Conservation (phyloP, 2,797 vertebrate species). For the Poeciliopsis infans region DNA sequence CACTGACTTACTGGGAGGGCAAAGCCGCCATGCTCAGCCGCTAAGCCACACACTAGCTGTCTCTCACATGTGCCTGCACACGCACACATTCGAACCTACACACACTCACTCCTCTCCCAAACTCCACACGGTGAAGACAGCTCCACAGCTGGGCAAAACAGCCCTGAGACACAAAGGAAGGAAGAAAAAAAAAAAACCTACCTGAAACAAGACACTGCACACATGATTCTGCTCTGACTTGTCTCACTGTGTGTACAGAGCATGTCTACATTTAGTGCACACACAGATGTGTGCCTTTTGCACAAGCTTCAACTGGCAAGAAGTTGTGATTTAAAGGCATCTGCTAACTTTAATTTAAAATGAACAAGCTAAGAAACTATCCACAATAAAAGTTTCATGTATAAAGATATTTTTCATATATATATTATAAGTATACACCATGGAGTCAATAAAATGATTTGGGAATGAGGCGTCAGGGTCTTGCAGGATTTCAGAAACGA, state of each 20-base stretch:
- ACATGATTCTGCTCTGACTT: conserved; percentile 20
- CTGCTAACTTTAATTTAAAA: neutral
- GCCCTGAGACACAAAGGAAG: conserved; percentile 3
- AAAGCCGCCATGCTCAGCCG: conserved; percentile 39
- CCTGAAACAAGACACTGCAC: conserved; percentile 17
- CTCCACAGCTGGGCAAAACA: conserved; percentile 25
- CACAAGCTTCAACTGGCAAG: neutral
- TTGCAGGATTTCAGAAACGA: neutral
- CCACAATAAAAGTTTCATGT: neutral
- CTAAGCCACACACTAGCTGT: conserved; percentile 46
- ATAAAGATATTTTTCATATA: too few species aligned
- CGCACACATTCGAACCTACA: conserved; percentile 1
- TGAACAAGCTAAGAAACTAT: neutral
- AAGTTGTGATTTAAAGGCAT: neutral
- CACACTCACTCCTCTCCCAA: conserved; percentile 5
- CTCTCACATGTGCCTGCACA: conserved; percentile 6
- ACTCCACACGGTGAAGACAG: conserved; percentile 34
- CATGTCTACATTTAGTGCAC: neutral
- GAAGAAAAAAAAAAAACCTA: conserved; percentile 14
- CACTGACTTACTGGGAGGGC: conserved; percentile 51
- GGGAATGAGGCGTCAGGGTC: neutral
- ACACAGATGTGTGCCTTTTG: neutral
- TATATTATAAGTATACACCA: too few species aligned
- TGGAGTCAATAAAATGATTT: neutral
- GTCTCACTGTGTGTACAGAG: conserved; percentile 2